phyloP scores from a whole-genome alignment of 2,797 vertebrate species.

The Hypotaenidia philippensis region DNA sequence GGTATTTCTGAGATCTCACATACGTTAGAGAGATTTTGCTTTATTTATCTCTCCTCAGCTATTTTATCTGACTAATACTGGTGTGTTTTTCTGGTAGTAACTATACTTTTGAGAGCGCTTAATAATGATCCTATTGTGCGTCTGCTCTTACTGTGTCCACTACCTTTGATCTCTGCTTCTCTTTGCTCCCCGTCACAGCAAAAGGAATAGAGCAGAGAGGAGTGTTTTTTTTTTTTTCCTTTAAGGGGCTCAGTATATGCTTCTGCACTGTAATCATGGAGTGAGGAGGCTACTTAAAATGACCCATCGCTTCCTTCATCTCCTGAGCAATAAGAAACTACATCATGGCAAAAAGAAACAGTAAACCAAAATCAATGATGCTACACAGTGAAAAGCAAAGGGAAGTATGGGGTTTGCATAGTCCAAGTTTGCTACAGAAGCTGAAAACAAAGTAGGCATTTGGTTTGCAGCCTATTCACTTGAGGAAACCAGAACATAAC shows the following conservation, averaged over 20 bases:
- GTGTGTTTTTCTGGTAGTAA: neutral
- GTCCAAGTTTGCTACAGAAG: neutral
- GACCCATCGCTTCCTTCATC: neutral
- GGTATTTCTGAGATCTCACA: neutral
- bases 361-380: neutral
- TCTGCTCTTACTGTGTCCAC: neutral
- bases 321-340: neutral
- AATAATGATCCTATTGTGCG: neutral
- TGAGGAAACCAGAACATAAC: neutral
- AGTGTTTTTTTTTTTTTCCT: neutral
- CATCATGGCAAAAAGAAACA: neutral
- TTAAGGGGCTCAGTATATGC: neutral
- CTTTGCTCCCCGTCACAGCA: neutral
- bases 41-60: neutral
- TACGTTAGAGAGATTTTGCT: neutral
- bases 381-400: neutral
- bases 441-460: neutral
- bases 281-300: neutral
- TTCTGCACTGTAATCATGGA: neutral
- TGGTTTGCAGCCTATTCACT: neutral
- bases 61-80: neutral
- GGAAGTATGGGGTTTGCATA: neutral
- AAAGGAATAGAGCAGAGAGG: neutral
- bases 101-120: neutral
- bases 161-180: neutral